These are phyloP conservation scores for Eilema caniola DNA, from an alignment of 2,888 invertebrate species.

Conservation along the genomic window DNA sequence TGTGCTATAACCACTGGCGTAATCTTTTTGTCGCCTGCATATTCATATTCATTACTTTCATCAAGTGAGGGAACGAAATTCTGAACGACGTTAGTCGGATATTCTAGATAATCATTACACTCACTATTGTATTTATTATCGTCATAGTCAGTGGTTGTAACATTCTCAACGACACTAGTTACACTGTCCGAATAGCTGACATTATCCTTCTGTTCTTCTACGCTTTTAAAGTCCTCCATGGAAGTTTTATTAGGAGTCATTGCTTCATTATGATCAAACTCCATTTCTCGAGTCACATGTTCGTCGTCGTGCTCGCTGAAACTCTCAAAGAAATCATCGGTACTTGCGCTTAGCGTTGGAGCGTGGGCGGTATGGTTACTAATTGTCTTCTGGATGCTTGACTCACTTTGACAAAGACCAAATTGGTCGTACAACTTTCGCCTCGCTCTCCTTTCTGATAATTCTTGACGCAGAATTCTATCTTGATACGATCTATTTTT, in stretches of 20 bases:
- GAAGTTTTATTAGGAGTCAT: slow-evolving; percentile 51
- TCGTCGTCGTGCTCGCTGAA: slow-evolving; percentile 66
- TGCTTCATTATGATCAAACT: slow-evolving; percentile 34
- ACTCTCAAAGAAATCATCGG: slow-evolving; percentile 70
- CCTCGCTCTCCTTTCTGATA: slow-evolving; percentile 70
- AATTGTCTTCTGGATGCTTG: slow-evolving; percentile 48
- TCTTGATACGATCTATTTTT: slow-evolving; percentile 73
- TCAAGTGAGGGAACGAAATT: slow-evolving; percentile 5
- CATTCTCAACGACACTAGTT: slow-evolving; percentile 39
- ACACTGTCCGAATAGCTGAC: slow-evolving; percentile 42
- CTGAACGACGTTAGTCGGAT: not conserved
- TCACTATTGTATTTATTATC: slow-evolving; percentile 13
- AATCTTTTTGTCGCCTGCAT: slow-evolving; percentile 25
- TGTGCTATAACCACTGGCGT: slow-evolving; percentile 58
- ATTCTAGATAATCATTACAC: slow-evolving; percentile 24
- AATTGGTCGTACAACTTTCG: slow-evolving; percentile 67
- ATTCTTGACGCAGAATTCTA: slow-evolving; percentile 68
- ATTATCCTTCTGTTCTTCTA: slow-evolving; percentile 54
- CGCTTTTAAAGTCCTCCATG: slow-evolving; percentile 56
- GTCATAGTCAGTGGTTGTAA: not conserved
- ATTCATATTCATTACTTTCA: slow-evolving; percentile 24
- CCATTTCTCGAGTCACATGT: slow-evolving; percentile 45
- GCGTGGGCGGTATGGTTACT: slow-evolving; percentile 39
- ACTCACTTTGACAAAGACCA: slow-evolving; percentile 61
- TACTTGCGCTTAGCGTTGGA: slow-evolving; percentile 53